phyloP scores from a whole-genome alignment of 2,888 invertebrate genomes.

The Drosophila diplacantha region DNA sequence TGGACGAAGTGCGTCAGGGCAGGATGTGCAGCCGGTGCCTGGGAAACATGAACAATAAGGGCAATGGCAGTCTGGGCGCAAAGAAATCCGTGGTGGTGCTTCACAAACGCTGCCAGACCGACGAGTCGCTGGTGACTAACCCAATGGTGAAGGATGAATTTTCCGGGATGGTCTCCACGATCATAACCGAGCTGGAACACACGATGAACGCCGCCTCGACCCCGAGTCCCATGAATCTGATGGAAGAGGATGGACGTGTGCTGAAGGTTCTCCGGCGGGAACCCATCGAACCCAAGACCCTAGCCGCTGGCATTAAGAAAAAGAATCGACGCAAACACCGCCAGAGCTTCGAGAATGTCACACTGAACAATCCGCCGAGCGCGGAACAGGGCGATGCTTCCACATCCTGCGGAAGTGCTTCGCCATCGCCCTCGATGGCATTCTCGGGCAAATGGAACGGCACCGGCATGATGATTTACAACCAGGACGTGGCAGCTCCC shows the following conservation, averaged over 20 bases:
- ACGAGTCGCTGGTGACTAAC: too few relatives aligned
- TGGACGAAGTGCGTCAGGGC: constrained; percentile 92
- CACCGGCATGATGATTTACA: not conserved
- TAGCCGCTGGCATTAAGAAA: constrained; percentile 83
- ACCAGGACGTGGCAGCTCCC: not conserved
- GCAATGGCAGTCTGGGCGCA: too few relatives aligned
- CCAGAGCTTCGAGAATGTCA: not conserved
- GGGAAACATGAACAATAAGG: constrained; percentile 80
- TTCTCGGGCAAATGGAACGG: not conserved
- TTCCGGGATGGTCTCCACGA: too few relatives aligned
- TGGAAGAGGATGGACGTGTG: constrained; percentile 78
- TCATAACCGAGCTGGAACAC: not conserved
- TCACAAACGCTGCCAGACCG: too few relatives aligned
- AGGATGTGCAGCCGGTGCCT: constrained; percentile 89
- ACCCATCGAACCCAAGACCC: constrained; percentile 86
- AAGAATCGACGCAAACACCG: constrained; percentile 82
- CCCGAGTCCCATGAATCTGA: constrained; percentile 42
- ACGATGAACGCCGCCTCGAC: too few relatives aligned
- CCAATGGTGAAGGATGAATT: not conserved
- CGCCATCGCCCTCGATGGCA: not conserved
- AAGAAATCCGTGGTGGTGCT: too few relatives aligned
- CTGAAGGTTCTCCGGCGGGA: constrained; percentile 84
- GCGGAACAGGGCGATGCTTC: too few relatives aligned
- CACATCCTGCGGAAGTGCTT: too few relatives aligned
- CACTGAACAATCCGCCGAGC: too few relatives aligned